Base-by-base conservation (phyloP, 2,797 vertebrate genomes). In the Sebastiscus tertius region DNA sequence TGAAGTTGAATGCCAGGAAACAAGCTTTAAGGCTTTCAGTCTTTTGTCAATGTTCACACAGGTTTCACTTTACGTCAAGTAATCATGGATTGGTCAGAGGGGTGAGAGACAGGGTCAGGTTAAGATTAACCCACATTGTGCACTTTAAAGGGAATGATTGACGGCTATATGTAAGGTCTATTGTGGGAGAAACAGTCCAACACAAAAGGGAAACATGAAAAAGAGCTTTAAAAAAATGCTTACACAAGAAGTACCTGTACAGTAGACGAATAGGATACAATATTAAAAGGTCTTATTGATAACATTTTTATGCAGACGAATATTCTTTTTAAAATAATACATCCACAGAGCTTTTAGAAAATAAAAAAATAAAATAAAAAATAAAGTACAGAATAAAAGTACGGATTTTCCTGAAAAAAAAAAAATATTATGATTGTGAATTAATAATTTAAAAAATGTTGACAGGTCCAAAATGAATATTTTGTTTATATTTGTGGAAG, bases 1-100 rank as follows among this genome's bases (percentile, higher is more conserved):
- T 74, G 31, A 20, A 82, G 42, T 46, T 76, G 77, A 89, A 89
- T 86, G 79, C 70, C 86, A 89, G 80, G 79, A 89, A 92, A 89
- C 34, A 49, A 66, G 74, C 80, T 80, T 80, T 75, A 71, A 80
- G 49, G 60, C 71, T 74, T 79, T 82, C 46, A 13, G 52, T 66
- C 72, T 80, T 80, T 88, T 89, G 71, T 87, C 54, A 85, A 69
- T 82, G 77, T 86, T 85, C 83, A 85, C 79, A 86, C 79, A 74
- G 63, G 73, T 86, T 90, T 87, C 61, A 77, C 77, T 92, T 82
- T 65, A 82, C 33, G 4, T 74, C 52, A 79, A 67, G 46, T 84
- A 87, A 89, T 88, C 63, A 49, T 27, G 70, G 31, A 68, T 27
- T 75, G 61, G 77, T 78, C 59, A 66, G 63, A 78, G 54, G 31